Evolutionary conservation across 2,888 invertebrate genomes (phyloP).

Genomic region (Allophyes oxyacanthae): DNA sequence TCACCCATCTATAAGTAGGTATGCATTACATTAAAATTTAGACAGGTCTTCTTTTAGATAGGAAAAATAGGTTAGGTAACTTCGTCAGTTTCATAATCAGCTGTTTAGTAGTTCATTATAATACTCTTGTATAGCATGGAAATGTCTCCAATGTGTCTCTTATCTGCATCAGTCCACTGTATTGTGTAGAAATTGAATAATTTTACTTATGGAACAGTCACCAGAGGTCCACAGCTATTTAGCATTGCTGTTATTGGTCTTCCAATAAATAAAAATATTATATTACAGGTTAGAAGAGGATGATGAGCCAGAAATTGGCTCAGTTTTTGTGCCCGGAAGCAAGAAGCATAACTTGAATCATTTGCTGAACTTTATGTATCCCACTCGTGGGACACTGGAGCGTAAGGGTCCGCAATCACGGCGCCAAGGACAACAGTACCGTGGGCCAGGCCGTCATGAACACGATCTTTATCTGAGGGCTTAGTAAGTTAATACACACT

Average conservation of each 20-base stretch:
- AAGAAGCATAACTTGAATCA: constrained; percentile 98
- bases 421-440: constrained; percentile 71
- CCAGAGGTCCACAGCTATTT: no score
- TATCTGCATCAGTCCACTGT: no score
- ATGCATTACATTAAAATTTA: no score
- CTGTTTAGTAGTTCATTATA: no score
- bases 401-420: constrained; percentile 72
- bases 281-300: constrained; percentile 85
- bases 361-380: constrained; percentile 97
- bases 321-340: constrained; percentile 94
- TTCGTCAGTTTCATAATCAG: no score
- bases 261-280: background rate
- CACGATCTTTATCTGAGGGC: constrained; percentile 98
- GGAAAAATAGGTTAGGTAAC: no score
- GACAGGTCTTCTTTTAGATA: no score
- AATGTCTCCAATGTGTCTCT: no score
- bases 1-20: no score
- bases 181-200: no score
- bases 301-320: constrained; percentile 93
- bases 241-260: background rate
- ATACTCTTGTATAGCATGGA: no score
- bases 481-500: constrained; percentile 91
- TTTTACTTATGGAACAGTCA: no score
- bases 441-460: constrained; percentile 92
- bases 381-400: constrained; percentile 87